These are phyloP conservation scores for Oriolus oriolus DNA, from an alignment of 2,113 vertebrate species.

Conservation along the genomic window DNA sequence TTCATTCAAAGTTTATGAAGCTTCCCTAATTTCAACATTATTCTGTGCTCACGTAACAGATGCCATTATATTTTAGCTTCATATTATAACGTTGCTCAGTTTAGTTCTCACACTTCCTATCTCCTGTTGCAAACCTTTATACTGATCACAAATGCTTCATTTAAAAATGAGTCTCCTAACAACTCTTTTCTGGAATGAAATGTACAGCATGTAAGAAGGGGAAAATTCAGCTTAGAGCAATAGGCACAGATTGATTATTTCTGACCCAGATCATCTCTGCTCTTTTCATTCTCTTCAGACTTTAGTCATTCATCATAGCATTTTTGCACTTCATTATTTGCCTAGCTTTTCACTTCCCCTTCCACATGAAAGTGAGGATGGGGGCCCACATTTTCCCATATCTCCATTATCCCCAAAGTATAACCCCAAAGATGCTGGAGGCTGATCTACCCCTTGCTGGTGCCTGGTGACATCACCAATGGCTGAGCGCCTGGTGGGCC, in stretches of 20 bases:
- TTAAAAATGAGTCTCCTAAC: conserved; percentile 30
- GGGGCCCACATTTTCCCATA: background rate
- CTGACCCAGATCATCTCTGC: background rate
- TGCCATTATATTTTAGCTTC: conserved; percentile 44
- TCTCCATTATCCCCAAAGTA: background rate
- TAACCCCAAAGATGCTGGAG: background rate
- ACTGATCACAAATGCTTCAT: background rate
- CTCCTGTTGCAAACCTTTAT: conserved; percentile 36
- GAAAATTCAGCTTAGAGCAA: background rate
- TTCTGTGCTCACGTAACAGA: background rate
- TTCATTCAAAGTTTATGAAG: conserved; percentile 55
- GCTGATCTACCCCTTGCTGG: background rate
- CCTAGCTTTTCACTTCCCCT: background rate
- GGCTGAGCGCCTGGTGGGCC: fast-evolving
- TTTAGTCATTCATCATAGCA: background rate
- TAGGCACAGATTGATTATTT: conserved; percentile 6
- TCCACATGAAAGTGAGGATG: background rate
- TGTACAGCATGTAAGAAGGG: background rate
- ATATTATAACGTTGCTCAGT: background rate
- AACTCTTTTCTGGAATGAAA: conserved; percentile 21
- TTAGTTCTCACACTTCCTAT: conserved; percentile 10
- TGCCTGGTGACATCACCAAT: background rate
- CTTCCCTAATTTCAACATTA: conserved; percentile 62
- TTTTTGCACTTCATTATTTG: background rate
- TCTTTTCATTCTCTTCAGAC: conserved; percentile 12